phyloP scores from a whole-genome alignment of 2,797 vertebrate species.

The Pipistrellus pygmaeus region DNA sequence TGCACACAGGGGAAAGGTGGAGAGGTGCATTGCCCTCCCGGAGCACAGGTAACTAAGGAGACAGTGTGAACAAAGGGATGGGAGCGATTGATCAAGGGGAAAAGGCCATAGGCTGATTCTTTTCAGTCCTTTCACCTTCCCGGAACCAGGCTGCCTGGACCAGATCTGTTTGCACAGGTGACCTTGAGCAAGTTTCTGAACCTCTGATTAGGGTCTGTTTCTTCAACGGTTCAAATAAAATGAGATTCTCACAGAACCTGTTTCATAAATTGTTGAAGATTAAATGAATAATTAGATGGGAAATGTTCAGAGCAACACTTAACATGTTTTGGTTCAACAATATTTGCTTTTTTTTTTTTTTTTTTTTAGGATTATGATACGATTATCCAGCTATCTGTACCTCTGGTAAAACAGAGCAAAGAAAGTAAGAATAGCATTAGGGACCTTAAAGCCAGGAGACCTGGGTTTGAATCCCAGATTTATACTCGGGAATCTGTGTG shows the following conservation, averaged over 20 bases:
- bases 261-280: not conserved
- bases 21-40: not conserved
- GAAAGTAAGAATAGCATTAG: not conserved
- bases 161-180: not conserved
- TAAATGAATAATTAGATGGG: constrained; percentile 17
- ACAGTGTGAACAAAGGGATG: not conserved
- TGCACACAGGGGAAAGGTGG: not conserved
- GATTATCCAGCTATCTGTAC: not conserved
- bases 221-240: not conserved
- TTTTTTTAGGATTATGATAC: not conserved
- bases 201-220: not conserved
- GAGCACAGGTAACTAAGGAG: not conserved
- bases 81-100: not conserved
- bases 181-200: constrained; percentile 35
- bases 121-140: not conserved
- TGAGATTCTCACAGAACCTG: not conserved
- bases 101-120: not conserved
- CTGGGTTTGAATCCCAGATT: not conserved
- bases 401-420: not conserved
- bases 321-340: not conserved
- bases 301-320: not conserved
- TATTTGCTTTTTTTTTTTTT: not conserved
- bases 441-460: not conserved
- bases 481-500: fast-evolving
- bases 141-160: not conserved